phyloP scores from a whole-genome alignment of 2,888 invertebrate genomes.

The Trachelus tabidus region DNA sequence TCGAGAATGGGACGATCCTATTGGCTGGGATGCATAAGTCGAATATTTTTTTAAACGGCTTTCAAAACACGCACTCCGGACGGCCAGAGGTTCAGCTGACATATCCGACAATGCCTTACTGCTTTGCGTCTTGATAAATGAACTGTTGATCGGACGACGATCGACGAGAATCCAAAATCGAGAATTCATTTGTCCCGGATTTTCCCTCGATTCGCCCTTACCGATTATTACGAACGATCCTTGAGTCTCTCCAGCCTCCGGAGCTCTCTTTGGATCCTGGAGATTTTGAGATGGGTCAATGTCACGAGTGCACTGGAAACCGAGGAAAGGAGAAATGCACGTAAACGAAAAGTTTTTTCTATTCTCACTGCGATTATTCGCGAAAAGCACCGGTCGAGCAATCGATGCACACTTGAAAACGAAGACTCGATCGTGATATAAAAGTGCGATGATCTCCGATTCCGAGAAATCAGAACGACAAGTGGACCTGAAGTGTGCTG shows the following conservation, averaged over 20 bases:
- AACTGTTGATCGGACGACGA: neutral
- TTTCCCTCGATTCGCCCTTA: neutral
- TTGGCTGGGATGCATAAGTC: neutral
- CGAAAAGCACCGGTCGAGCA: neutral
- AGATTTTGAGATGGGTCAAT: too few species aligned
- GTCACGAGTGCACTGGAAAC: too few species aligned
- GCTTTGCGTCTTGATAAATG: conserved; percentile 54
- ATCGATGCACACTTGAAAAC: neutral
- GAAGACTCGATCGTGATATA: neutral
- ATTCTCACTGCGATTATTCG: neutral
- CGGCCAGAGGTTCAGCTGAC: conserved; percentile 61
- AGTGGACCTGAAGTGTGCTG: neutral
- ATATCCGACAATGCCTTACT: conserved; percentile 66
- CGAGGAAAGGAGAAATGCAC: neutral
- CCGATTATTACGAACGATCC: neutral
- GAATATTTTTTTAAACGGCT: conserved; percentile 36
- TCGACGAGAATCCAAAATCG: neutral
- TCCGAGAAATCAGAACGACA: neutral
- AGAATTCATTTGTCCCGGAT: neutral
- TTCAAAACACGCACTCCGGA: conserved; percentile 55
- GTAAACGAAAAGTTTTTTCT: neutral
- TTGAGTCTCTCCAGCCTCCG: too few species aligned
- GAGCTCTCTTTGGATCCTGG: too few species aligned
- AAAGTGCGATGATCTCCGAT: neutral
- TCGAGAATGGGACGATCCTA: neutral